A percentile compares a stretch with the other conserved stretches of the same genome.
phyloP scores from a whole-genome alignment of 2,797 vertebrate genomes.

The Pyrocephalus nanus region DNA sequence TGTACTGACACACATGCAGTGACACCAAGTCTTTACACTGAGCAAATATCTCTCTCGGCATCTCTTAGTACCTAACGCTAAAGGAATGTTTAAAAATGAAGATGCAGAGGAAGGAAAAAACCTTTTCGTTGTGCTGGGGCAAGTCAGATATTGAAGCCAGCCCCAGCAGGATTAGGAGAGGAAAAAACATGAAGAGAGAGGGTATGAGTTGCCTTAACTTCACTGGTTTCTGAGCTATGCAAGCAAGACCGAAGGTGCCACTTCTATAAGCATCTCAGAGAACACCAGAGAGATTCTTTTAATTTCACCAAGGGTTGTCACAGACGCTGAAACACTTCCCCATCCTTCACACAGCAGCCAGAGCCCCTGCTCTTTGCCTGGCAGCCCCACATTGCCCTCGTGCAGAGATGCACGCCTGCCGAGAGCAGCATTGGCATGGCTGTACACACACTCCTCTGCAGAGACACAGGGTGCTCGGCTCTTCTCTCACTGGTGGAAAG shows the following conservation, averaged over 20 bases:
- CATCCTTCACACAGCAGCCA: background rate
- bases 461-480: fast-evolving
- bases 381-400: background rate
- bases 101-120: background rate
- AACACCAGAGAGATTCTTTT: background rate
- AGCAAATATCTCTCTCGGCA: background rate
- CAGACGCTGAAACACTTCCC: background rate
- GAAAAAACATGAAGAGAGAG: background rate
- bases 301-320: background rate
- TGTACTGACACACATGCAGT: background rate
- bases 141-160: background rate
- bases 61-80: background rate
- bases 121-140: background rate
- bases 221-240: background rate
- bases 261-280: background rate
- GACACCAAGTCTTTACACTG: background rate
- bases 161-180: background rate
- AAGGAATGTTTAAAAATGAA: constrained; percentile 12
- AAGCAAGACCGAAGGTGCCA: background rate
- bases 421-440: fast-evolving
- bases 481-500: background rate
- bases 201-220: background rate
- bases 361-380: background rate
- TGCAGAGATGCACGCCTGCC: fast-evolving
- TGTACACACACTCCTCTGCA: fast-evolving